Base-by-base conservation (phyloP, 2,797 vertebrate genomes). In the Fistularia commersonii region DNA sequence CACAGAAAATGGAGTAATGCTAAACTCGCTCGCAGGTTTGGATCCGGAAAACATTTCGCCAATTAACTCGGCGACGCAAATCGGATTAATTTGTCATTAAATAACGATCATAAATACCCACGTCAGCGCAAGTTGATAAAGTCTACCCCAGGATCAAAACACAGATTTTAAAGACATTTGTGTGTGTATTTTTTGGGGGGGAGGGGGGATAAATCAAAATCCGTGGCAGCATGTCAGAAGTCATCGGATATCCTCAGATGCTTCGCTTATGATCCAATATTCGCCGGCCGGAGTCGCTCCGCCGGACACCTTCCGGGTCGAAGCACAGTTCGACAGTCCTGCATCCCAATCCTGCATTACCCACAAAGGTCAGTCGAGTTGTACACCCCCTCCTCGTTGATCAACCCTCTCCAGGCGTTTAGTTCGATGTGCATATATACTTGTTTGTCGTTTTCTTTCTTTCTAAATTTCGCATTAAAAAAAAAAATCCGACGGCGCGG, bases 361-460 rank as follows among this genome's bases (percentile, higher is more conserved):
- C 61, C 80, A 59, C 72, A 69, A 77, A 87, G 87, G 87, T 89
- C 81, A 85, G 87, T 87, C 1, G 34, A 59, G 40, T 57, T 70
- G 54, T 39, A 51, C 11, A 35, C 37, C 42, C 8, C 48, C 6
- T 34, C 6, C 34, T 56, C 6, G 41, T 33, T 15, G 11, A 11
- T 41, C 32, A 36, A 46, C 69, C 70, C 59, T 41, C 41, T 5
- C 0, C n/a, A 11, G 63, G 64, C 72, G 49, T 12, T 32, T 12
- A 11, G 66, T 55, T 66, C 42, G 37, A 0, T 53, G 44, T 61
- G 50, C 32, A 5, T 53, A 7, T 32, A 15, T 11, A 59, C 6
- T 23, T 14, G 7, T 38, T 3, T 1, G 0, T 7, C 1, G 1
- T 0, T 23, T 33, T 5, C 8, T 12, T 5, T 35, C 34, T n/a